Evolutionary conservation across 35 echinoderm and acorn worm species (phyloP), one percentile per base, ranked within the genome.

Genomic region (Heliocidaris tuberculata): DNA sequence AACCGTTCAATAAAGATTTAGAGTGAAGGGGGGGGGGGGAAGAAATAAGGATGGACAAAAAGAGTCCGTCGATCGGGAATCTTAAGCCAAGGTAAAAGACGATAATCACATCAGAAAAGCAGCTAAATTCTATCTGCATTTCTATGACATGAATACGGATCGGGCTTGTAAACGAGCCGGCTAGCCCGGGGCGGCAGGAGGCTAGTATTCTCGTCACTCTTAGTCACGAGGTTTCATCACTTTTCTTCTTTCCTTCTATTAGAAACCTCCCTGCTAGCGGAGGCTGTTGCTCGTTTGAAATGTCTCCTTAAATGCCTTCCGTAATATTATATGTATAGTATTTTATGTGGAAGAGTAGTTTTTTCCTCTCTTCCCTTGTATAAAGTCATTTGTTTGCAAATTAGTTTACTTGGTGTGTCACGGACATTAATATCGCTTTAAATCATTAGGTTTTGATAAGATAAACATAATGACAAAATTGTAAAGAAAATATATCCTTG

Each of bases 91-190:
- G 65, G 27, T 47, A 47, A 11, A 47, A 32, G 87, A 32, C 87
- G 31, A 89, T 89, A 89, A 89, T 89, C 47, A 89, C 87, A 89
- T 89, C 87, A 89, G 87, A 89, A 89, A 89, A 47, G 31, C 47
- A 89, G 87, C 31, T 48, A 89, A 89, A 89, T 78, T 89, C 87
- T 89, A 48, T 32, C 87, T 89, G 29, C 31, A 89, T 89, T 47
- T 47, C 32, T 48, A 32, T 89, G 87, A 24, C 87, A 89, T 89
- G 31, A 89, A 89, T 89, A 32, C 31, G 87, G 10, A 89, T 47
- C 30, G 87, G 87, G 19, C 31, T 48, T 89, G 87, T 48, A 89
- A 89, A 47, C 87, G 87, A 89, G 31, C 31, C 87, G 87, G 31
- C 31, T 32, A 32, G 87, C 87, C 87, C 31, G 19, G 87, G 87